Percentiles rank a stretch among this genome's conserved stretches.
Evolutionary conservation across 2,797 vertebrate genomes (phyloP).

Genomic region (Enteromius anoplus): DNA sequence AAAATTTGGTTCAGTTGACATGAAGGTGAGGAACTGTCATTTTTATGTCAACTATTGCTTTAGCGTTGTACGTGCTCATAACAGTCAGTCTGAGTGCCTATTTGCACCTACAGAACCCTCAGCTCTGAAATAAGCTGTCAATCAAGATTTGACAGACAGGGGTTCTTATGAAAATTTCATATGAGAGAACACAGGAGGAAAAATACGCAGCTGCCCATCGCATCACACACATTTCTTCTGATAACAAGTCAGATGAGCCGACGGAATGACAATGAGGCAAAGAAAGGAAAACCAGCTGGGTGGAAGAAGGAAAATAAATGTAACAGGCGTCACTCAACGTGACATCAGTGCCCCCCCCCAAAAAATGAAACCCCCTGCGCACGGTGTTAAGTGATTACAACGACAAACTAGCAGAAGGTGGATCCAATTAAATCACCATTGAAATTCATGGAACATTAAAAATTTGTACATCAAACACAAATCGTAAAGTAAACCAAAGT

Average conservation of each 20-base stretch:
- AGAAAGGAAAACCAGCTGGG: neutral
- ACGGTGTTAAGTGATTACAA: neutral
- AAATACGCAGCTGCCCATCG: neutral
- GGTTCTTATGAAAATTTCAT: slow-evolving; percentile 15
- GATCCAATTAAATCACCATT: neutral
- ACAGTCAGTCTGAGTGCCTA: neutral
- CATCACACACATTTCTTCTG: neutral
- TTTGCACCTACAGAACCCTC: slow-evolving; percentile 7
- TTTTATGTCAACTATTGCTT: neutral
- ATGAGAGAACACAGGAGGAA: neutral
- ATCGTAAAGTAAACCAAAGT: slow-evolving; percentile 18
- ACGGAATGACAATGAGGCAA: neutral
- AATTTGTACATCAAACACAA: slow-evolving; percentile 13
- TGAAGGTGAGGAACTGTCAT: neutral
- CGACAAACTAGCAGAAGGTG: neutral
- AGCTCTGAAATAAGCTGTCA: slow-evolving; percentile 4
- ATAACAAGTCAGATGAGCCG: neutral
- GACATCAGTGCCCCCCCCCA: neutral
- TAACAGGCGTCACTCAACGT: neutral
- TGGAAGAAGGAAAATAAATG: neutral
- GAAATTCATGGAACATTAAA: neutral
- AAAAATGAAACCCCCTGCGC: neutral
- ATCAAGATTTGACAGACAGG: slow-evolving; percentile 7
- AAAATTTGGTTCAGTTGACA: neutral
- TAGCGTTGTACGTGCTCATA: neutral